phyloP scores from a whole-genome alignment of 2,113 vertebrate genomes.

The Dipodomys merriami region DNA sequence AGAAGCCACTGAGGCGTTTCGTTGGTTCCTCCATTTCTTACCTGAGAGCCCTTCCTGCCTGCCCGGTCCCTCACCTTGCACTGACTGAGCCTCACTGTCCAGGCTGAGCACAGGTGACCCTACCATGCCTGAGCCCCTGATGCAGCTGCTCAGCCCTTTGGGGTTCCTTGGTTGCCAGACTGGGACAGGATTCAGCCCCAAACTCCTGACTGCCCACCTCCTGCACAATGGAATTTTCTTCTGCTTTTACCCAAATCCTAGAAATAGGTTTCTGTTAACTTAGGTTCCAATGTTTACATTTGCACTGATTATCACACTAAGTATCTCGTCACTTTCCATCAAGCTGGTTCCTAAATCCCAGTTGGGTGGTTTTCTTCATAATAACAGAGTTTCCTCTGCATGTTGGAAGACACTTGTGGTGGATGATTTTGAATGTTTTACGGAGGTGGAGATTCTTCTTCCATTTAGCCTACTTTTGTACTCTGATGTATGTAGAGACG shows the following conservation, averaged over 20 bases:
- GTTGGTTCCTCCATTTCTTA: neutral
- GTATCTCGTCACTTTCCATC: neutral
- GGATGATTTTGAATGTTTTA: neutral
- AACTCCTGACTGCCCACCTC: neutral
- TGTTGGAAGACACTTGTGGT: neutral
- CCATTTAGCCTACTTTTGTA: neutral
- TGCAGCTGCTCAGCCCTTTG: neutral
- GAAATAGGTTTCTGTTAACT: neutral
- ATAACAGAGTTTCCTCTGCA: neutral
- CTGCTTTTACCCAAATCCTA: neutral
- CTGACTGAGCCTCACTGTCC: neutral
- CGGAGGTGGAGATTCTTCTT: neutral
- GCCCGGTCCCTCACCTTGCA: neutral
- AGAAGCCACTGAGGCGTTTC: neutral
- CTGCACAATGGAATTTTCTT: neutral
- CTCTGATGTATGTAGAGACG: neutral
- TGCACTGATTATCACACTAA: neutral
- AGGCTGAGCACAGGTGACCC: neutral
- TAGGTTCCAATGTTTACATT: neutral
- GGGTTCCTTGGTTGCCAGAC: neutral
- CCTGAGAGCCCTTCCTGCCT: slow-evolving; percentile 9
- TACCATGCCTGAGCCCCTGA: neutral
- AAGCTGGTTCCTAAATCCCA: neutral
- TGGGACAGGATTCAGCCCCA: neutral
- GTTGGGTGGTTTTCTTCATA: neutral